These are phyloP conservation scores for Magallana gigas DNA, from an alignment of 1,140 invertebrate species.

Conservation along the genomic window DNA sequence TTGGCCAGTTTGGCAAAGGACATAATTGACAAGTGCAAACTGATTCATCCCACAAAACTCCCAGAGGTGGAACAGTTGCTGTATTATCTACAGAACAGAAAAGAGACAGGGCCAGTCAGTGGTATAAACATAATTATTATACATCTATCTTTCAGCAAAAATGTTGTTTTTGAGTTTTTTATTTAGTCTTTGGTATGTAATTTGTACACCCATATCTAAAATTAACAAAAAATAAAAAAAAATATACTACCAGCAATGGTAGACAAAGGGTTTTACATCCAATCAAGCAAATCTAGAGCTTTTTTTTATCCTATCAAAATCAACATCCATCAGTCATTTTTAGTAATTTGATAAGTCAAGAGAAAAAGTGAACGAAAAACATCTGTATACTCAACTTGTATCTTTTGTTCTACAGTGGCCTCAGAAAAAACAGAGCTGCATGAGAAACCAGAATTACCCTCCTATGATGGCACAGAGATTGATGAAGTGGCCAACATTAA, in stretches of 20 bases:
- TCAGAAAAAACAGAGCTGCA: slow-evolving; percentile 74
- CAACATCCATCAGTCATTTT: too few relatives aligned
- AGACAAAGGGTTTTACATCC: too few relatives aligned
- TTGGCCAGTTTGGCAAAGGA: slow-evolving; percentile 89
- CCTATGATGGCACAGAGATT: slow-evolving; percentile 76
- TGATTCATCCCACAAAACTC: slow-evolving; percentile 91
- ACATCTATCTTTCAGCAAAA: neutral
- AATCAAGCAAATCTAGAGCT: too few relatives aligned
- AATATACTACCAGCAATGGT: too few relatives aligned
- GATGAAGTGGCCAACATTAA: slow-evolving; percentile 86
- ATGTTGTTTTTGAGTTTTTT: too few relatives aligned
- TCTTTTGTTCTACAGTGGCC: slow-evolving; percentile 47
- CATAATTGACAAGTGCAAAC: slow-evolving; percentile 92
- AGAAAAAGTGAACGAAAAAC: too few relatives aligned
- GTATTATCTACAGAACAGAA: slow-evolving; percentile 93
- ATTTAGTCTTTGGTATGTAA: too few relatives aligned
- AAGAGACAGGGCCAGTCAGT: slow-evolving; percentile 78
- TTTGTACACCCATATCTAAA: too few relatives aligned
- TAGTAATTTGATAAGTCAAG: too few relatives aligned
- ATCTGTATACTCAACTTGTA: too few relatives aligned
- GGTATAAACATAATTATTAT: slow-evolving; percentile 59
- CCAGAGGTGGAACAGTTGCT: slow-evolving; percentile 94
- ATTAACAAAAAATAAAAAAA: too few relatives aligned
- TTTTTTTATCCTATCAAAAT: too few relatives aligned
- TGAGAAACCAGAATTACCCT: slow-evolving; percentile 75